A percentile compares a stretch with the other conserved stretches of the same genome.
phyloP scores from a whole-genome alignment of 2,113 vertebrate species.

The Bubo blakistoni region DNA sequence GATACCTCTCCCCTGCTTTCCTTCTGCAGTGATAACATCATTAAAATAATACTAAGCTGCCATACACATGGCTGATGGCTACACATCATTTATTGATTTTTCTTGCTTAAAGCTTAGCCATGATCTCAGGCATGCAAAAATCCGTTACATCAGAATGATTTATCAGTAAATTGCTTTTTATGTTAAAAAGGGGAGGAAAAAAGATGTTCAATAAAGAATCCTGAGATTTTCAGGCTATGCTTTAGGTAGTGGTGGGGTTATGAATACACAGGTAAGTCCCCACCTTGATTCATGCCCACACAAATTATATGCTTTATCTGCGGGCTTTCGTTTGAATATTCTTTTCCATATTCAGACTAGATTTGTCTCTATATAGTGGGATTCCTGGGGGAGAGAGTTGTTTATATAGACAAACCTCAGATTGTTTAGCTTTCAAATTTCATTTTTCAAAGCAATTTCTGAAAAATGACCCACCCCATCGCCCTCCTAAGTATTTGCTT shows the following conservation, averaged over 20 bases:
- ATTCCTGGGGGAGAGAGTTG: neutral
- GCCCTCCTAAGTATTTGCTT: neutral
- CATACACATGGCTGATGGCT: accelerated
- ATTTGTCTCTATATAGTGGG: neutral
- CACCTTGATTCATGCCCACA: neutral
- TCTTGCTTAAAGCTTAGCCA: neutral
- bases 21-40: neutral
- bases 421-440: neutral
- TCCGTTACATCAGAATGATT: neutral
- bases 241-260: neutral
- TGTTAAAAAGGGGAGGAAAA: neutral
- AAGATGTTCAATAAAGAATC: neutral
- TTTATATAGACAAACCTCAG: neutral
- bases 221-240: neutral
- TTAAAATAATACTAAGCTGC: neutral
- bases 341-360: neutral
- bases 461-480: neutral
- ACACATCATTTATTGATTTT: neutral
- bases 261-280: neutral
- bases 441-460: neutral
- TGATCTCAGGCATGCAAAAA: constrained; percentile 20
- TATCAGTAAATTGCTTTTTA: neutral
- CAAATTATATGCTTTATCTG: neutral
- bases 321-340: neutral
- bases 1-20: neutral